Conservation (phyloP, 2,797 vertebrate species). For the Esox lucius region DNA sequence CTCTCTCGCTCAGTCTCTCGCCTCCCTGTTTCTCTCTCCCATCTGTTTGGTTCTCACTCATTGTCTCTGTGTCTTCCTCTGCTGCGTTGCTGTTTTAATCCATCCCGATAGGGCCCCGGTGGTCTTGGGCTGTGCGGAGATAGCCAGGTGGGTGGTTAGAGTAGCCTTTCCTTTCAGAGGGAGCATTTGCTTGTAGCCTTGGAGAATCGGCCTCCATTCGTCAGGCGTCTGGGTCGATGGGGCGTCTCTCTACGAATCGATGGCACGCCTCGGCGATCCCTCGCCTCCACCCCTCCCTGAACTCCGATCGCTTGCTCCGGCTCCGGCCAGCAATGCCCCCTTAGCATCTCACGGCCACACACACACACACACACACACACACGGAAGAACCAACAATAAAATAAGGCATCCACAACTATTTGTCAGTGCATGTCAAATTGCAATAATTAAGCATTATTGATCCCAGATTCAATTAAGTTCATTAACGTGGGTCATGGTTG, state of each 20-base stretch:
- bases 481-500: slow-evolving; percentile 90
- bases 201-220: slow-evolving; percentile 82
- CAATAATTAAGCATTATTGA: slow-evolving; percentile 99
- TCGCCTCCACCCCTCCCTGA: neutral
- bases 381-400: neutral
- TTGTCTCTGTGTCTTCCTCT: slow-evolving; percentile 18
- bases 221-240: slow-evolving; percentile 88
- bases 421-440: slow-evolving; percentile 97
- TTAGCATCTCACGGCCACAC: slow-evolving; percentile 72
- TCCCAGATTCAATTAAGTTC: slow-evolving; percentile 99
- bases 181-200: slow-evolving; percentile 83
- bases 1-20: neutral
- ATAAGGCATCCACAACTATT: slow-evolving; percentile 83
- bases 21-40: neutral
- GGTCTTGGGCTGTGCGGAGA: slow-evolving; percentile 75
- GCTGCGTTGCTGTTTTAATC: slow-evolving; percentile 73
- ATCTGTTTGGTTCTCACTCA: neutral
- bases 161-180: slow-evolving; percentile 69
- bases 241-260: slow-evolving; percentile 85
- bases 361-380: slow-evolving; percentile 47
- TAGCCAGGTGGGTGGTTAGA: slow-evolving; percentile 76
- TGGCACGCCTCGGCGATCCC: slow-evolving; percentile 74
- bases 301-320: neutral
- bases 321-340: slow-evolving; percentile 67
- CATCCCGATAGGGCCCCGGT: slow-evolving; percentile 71